A percentile compares a stretch with the other conserved stretches of the same genome.
These are phyloP conservation scores for Phenganax marumi DNA, from an alignment of 92 coral and sea anemone species.

Conservation along the genomic window DNA sequence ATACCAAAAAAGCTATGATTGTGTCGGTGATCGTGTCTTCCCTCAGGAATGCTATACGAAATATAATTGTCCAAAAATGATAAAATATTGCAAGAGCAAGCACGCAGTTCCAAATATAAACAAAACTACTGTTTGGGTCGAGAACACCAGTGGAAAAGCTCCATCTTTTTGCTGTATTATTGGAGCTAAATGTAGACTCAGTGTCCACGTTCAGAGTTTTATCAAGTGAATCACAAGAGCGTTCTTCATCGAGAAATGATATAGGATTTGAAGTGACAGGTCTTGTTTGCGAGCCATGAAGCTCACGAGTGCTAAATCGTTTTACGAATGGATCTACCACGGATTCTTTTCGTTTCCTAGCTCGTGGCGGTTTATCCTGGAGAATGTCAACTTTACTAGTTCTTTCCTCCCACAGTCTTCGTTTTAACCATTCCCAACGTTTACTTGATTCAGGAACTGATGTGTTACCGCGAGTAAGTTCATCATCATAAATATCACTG, in stretches of 20 bases:
- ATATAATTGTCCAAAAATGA: constrained; percentile 82
- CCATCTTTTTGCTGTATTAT: constrained; percentile 35
- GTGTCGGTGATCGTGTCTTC: constrained; percentile 49
- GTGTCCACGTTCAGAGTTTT: neutral
- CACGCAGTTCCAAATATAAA: constrained; percentile 79
- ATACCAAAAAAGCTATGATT: constrained; percentile 48
- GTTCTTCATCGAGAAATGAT: neutral
- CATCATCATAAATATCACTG: neutral
- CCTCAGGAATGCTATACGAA: constrained; percentile 78
- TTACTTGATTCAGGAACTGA: constrained; percentile 8
- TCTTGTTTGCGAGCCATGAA: neutral
- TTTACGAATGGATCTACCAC: constrained; percentile 91
- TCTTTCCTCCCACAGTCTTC: constrained; percentile 14
- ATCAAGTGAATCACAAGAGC: neutral
- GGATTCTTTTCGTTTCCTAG: constrained; percentile 61
- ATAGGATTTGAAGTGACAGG: neutral
- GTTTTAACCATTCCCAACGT: constrained; percentile 36
- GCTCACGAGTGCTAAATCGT: constrained; percentile 87
- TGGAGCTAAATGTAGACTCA: constrained; percentile 15
- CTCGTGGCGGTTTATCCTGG: constrained; percentile 57
- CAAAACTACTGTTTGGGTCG: constrained; percentile 72
- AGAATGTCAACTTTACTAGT: neutral
- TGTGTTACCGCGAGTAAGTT: too few relatives aligned
- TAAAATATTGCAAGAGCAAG: constrained; percentile 83
- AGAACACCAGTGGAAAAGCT: constrained; percentile 45